Base-by-base conservation (phyloP, 2,113 vertebrate genomes). In the Daubentonia madagascariensis region DNA sequence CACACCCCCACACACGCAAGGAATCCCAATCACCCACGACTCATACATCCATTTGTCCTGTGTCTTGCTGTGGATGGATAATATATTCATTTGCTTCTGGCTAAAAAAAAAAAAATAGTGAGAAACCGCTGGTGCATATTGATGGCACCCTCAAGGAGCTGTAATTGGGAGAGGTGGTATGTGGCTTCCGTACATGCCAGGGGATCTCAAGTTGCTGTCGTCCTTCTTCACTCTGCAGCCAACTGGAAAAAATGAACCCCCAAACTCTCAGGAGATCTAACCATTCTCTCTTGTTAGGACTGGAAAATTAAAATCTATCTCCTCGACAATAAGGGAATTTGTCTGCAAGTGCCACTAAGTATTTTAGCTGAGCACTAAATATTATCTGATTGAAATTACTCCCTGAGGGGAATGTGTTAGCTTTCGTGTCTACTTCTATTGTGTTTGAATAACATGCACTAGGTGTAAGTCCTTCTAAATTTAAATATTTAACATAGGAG, bases 51-150 rank as follows among this genome's bases (percentile, higher is more conserved):
- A 68, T 94, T 96, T 97, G 98, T 97, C 97, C 98, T 65, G 48
- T 78, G 90, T 97, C 97, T 98, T 93, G 5, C 98, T 98, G 97
- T 97, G 98, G 86, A 63, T 4, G 91, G 97, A 40, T 99, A 99
- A 99, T 98, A 97, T 96, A 99, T 99, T 98, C 98, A 98, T 95
- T 98, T 98, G 98, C 98, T 98, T 99, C 98, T 97, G 98, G 98
- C 98, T 73, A 87, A 6, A 97, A 94, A 96, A 97, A 91, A 80
- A 81, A 81, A 67, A 32, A 43, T 20, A 54, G 87, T 79, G 57
- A 98, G 98, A 96, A 94, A 97, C 97, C 87, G 59, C 98, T 96
- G 93, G 83, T 3, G 98, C 98, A 98, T 98, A 98, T 96, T 98
- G 98, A 98, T 98, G 85, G 95, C 95, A 85, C 94, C 97, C 94